phyloP scores from a whole-genome alignment of 2,797 vertebrate genomes.

The Ceyx erithaca region DNA sequence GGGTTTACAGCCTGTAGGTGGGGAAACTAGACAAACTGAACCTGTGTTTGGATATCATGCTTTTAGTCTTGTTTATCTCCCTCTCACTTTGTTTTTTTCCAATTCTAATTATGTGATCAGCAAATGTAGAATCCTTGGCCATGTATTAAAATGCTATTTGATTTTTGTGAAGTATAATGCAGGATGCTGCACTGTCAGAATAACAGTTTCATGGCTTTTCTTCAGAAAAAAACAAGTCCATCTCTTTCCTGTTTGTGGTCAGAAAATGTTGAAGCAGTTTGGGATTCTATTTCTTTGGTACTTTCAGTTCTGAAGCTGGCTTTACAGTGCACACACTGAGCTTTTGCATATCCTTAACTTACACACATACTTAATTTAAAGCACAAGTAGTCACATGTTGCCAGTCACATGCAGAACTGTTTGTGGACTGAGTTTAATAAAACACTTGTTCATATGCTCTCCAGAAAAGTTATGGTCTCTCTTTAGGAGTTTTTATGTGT shows the following conservation, averaged over 20 bases:
- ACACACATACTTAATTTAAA: background rate
- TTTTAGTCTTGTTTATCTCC: conserved; percentile 20
- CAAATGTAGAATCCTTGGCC: conserved; percentile 23
- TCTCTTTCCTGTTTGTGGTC: background rate
- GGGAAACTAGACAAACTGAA: conserved; percentile 13
- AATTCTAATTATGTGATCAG: background rate
- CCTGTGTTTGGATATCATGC: background rate
- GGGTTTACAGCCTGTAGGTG: conserved; percentile 5
- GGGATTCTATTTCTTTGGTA: background rate
- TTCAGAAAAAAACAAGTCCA: background rate
- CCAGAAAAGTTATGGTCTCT: background rate
- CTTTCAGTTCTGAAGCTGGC: background rate
- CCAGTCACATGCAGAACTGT: background rate
- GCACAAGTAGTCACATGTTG: background rate
- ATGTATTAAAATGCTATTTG: conserved; percentile 18
- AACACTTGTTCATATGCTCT: background rate
- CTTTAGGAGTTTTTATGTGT: background rate
- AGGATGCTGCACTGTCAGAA: conserved; percentile 6
- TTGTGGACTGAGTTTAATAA: background rate
- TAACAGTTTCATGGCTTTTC: conserved; percentile 15
- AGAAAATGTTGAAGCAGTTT: background rate
- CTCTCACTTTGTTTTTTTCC: conserved; percentile 11
- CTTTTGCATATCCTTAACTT: background rate
- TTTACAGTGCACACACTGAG: background rate
- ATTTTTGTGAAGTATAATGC: background rate